These are phyloP conservation scores for Phyllotreta cruciferae DNA, from an alignment of 2,888 invertebrate genomes.

Conservation along the genomic window DNA sequence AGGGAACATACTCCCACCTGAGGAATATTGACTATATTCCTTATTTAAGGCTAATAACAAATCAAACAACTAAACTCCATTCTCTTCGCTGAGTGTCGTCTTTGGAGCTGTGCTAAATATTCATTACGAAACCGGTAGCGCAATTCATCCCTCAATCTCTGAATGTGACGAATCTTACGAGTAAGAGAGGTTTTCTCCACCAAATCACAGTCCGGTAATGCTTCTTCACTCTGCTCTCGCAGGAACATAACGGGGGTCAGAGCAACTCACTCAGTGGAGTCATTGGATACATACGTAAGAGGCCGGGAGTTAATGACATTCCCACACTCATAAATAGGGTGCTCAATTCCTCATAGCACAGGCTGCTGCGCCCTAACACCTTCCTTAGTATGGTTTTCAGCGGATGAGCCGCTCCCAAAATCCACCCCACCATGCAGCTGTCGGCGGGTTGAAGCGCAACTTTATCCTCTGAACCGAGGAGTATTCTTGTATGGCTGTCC, in stretches of 20 bases:
- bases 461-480: constrained; percentile 39
- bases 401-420: constrained; percentile 57
- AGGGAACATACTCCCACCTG: too few species aligned
- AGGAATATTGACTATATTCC: too few species aligned
- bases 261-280: constrained; percentile 30
- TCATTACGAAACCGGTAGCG: constrained; percentile 38
- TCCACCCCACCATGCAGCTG: constrained; percentile 59
- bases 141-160: constrained; percentile 41
- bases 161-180: constrained; percentile 34
- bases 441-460: constrained; percentile 55
- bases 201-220: constrained; percentile 37
- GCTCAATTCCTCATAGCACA: constrained; percentile 43
- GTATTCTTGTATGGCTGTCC: constrained; percentile 40
- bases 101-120: constrained; percentile 40
- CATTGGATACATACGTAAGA: constrained; percentile 25
- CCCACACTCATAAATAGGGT: constrained; percentile 32
- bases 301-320: constrained; percentile 29
- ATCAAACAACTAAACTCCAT: too few species aligned
- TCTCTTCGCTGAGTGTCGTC: constrained; percentile 20
- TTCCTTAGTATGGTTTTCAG: constrained; percentile 53
- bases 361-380: constrained; percentile 50
- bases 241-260: constrained; percentile 46
- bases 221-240: constrained; percentile 35
- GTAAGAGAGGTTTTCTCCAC: constrained; percentile 35
- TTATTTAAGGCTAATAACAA: too few species aligned